Percentiles rank a stretch among this genome's conserved stretches.
These are phyloP conservation scores for Gnathonemus longibarbis DNA, from an alignment of 2,113 vertebrate genomes.

Conservation along the genomic window DNA sequence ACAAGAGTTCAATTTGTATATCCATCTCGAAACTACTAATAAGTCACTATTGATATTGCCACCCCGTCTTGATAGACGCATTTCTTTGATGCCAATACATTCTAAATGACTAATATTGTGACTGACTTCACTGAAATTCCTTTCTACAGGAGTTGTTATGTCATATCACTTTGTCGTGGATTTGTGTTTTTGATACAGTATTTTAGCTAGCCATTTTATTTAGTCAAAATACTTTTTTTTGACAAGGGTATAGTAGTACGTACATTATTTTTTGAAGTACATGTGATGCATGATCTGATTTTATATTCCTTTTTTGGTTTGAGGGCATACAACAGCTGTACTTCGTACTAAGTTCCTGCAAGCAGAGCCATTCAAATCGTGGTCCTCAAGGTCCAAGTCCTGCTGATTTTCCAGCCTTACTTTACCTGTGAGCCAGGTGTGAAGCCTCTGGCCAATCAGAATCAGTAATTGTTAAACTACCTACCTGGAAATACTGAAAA, in stretches of 20 bases:
- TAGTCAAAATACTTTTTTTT: background rate
- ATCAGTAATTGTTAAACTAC: background rate
- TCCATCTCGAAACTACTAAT: background rate
- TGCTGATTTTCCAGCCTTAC: background rate
- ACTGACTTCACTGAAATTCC: background rate
- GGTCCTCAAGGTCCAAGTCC: background rate
- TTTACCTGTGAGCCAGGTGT: background rate
- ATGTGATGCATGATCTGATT: background rate
- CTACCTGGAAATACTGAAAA: no score
- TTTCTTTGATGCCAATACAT: background rate
- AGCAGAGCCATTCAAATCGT: background rate
- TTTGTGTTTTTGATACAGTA: background rate
- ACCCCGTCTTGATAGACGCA: background rate
- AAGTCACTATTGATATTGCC: background rate
- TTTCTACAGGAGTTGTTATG: background rate
- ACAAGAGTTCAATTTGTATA: background rate
- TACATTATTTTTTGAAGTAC: background rate
- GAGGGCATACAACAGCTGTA: background rate
- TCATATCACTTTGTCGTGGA: background rate
- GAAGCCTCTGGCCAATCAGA: background rate
- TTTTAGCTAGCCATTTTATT: background rate
- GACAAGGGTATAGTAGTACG: background rate
- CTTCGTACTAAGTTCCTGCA: background rate
- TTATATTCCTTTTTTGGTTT: background rate
- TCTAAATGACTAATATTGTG: background rate